These are phyloP conservation scores for Sylvilagus bachmani DNA, from an alignment of 2,113 vertebrate genomes.

Conservation along the genomic window DNA sequence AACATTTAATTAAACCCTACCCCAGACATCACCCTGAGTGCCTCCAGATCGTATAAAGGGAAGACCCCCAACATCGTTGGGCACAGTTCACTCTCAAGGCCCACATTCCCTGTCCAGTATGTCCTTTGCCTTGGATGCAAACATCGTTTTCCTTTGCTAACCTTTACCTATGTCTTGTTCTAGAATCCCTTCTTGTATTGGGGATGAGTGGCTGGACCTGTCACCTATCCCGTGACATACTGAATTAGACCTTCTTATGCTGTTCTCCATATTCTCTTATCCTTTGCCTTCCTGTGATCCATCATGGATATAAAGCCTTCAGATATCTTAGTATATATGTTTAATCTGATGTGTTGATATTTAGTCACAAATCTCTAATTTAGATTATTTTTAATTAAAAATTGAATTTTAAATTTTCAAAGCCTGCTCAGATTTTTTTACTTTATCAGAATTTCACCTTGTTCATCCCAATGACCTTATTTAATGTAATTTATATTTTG, in stretches of 20 bases:
- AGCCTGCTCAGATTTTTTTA: background rate
- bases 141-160: too few species aligned
- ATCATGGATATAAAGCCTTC: background rate
- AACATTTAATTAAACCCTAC: too few species aligned
- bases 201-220: too few species aligned
- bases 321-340: background rate
- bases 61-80: too few species aligned
- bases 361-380: background rate
- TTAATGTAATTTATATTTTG: background rate
- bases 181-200: too few species aligned
- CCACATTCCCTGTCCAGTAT: too few species aligned
- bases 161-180: too few species aligned
- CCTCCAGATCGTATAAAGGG: too few species aligned
- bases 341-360: background rate
- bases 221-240: too few species aligned
- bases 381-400: conserved; percentile 31
- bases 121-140: too few species aligned
- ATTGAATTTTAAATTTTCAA: conserved; percentile 15
- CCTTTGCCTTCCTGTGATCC: background rate
- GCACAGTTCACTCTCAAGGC: too few species aligned
- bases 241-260: background rate
- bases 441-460: background rate
- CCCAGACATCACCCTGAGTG: too few species aligned
- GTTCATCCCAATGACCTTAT: background rate
- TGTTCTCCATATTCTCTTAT: background rate